Evolutionary conservation across 2,113 vertebrate genomes (phyloP).

Genomic region (Oostethus manadensis): DNA sequence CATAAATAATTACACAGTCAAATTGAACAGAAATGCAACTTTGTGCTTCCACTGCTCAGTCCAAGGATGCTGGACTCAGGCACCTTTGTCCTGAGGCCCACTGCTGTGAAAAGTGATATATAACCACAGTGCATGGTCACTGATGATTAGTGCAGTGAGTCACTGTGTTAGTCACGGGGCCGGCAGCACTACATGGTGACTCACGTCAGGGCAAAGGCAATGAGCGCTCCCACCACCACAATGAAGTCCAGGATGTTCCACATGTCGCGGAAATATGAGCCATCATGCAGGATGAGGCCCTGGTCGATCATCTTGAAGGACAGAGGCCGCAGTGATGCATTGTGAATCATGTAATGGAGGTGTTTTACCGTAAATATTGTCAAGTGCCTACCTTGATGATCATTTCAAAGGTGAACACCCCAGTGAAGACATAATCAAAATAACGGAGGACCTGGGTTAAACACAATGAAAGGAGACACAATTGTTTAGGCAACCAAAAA

Average conservation of each 20-base stretch:
- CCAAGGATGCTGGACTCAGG: no score
- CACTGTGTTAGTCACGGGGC: slow-evolving; percentile 49
- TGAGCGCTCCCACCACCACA: slow-evolving; percentile 92
- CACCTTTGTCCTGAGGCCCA: not conserved
- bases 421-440: slow-evolving; percentile 98
- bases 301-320: slow-evolving; percentile 92
- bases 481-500: not conserved
- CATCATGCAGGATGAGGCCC: slow-evolving; percentile 93
- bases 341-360: not conserved
- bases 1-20: slow-evolving; percentile 19
- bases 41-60: not conserved
- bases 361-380: not conserved
- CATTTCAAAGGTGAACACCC: slow-evolving; percentile 99
- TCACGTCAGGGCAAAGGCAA: slow-evolving; percentile 97
- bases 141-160: slow-evolving; percentile 47
- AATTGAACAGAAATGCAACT: not conserved
- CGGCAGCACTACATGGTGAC: slow-evolving; percentile 61
- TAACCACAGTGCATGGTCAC: not conserved
- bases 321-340: not conserved
- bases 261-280: slow-evolving; percentile 95
- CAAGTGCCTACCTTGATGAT: slow-evolving; percentile 85
- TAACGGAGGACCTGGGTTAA: slow-evolving; percentile 87
- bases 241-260: slow-evolving; percentile 99
- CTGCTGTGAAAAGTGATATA: not conserved
- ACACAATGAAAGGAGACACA: not conserved